These are phyloP conservation scores for Okapia johnstoni DNA, from an alignment of 2,113 vertebrate genomes.

Conservation along the genomic window DNA sequence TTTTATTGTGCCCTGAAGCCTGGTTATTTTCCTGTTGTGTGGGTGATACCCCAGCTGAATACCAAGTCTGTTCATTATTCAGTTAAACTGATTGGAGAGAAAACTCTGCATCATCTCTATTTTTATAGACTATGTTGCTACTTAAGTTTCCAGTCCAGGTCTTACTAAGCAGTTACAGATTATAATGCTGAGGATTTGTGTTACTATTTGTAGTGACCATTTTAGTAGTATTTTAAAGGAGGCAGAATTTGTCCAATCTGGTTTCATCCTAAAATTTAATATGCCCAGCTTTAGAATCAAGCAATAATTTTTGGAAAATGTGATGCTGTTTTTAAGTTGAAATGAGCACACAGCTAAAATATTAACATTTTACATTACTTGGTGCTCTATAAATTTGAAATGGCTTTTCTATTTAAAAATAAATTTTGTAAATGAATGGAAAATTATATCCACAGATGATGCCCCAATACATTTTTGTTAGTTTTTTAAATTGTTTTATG, in stretches of 20 bases:
- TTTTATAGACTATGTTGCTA: background rate
- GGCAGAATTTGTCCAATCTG: background rate
- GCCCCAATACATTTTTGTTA: background rate
- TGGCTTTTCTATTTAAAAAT: slow-evolving; percentile 3
- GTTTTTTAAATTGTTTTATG: slow-evolving; percentile 28
- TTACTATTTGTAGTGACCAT: background rate
- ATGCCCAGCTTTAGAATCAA: background rate
- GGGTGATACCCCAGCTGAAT: background rate
- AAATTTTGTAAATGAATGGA: background rate
- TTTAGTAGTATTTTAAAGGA: background rate
- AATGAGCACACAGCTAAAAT: slow-evolving; percentile 28
- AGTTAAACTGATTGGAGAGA: background rate
- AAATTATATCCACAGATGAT: background rate
- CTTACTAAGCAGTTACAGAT: background rate
- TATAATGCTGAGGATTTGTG: background rate
- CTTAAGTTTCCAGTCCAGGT: background rate
- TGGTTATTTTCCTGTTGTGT: background rate
- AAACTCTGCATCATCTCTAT: background rate
- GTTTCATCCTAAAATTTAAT: background rate
- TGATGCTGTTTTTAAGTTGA: background rate
- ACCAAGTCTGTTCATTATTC: background rate
- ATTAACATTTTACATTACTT: slow-evolving; percentile 3
- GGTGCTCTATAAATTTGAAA: slow-evolving; percentile 12
- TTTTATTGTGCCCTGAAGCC: background rate
- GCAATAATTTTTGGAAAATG: background rate